These are phyloP conservation scores for Alca torda DNA, from an alignment of 2,797 vertebrate genomes.

Conservation along the genomic window DNA sequence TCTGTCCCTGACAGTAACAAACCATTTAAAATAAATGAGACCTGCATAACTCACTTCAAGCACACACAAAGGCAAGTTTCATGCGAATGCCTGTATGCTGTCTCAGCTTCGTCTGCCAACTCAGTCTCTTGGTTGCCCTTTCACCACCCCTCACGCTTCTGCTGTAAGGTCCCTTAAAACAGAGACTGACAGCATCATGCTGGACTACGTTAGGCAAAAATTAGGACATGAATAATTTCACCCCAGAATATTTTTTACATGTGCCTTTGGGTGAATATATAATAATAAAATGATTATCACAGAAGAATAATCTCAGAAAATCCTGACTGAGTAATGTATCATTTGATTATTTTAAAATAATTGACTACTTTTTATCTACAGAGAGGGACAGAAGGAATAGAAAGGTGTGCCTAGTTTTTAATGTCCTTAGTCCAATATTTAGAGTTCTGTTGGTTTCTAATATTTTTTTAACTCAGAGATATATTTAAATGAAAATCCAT, in stretches of 20 bases:
- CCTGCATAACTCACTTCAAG: not conserved
- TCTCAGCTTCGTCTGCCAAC: not conserved
- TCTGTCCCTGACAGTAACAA: not conserved
- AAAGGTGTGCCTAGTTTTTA: not conserved
- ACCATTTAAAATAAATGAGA: not conserved
- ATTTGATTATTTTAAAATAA: not conserved
- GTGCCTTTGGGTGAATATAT: not conserved
- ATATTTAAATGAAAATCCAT: slow-evolving; percentile 54
- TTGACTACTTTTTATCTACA: not conserved
- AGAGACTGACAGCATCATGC: not conserved
- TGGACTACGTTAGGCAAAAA: not conserved
- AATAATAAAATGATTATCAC: not conserved
- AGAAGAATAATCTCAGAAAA: not conserved
- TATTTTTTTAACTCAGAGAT: not conserved
- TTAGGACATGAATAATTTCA: not conserved
- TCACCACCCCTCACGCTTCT: not conserved
- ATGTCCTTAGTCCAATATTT: not conserved
- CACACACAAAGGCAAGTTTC: not conserved
- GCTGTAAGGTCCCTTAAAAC: not conserved
- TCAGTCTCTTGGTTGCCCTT: not conserved
- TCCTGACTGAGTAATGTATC: not conserved
- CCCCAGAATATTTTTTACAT: not conserved
- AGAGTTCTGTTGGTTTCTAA: not conserved
- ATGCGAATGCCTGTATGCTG: not conserved
- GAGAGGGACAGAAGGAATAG: not conserved